These are phyloP conservation scores for Drosophila santomea DNA, from an alignment of 1,140 invertebrate genomes.

Conservation along the genomic window DNA sequence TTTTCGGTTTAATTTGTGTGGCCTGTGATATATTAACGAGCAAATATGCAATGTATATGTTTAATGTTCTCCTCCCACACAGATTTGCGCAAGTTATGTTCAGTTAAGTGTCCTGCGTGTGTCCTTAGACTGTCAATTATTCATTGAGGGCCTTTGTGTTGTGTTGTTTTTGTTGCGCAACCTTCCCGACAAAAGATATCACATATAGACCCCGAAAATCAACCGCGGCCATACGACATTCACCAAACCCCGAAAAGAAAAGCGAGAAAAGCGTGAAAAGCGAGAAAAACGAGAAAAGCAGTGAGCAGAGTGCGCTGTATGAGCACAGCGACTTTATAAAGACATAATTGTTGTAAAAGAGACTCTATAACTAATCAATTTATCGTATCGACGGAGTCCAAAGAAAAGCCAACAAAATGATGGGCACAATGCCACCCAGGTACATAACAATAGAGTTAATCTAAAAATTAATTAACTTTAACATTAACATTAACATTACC, in stretches of 20 bases:
- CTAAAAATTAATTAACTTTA: constrained; percentile 65
- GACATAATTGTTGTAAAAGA: constrained; percentile 16
- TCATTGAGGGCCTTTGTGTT: constrained; percentile 77
- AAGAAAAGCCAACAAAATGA: constrained; percentile 80
- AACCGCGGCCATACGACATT: constrained; percentile 80
- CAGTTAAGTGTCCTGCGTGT: constrained; percentile 78
- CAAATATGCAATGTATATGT: constrained; percentile 66
- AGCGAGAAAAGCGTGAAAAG: constrained; percentile 13
- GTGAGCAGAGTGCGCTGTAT: too few relatives aligned
- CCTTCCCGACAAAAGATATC: constrained; percentile 40
- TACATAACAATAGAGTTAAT: constrained; percentile 73
- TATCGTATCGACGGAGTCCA: constrained; percentile 58
- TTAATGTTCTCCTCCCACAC: constrained; percentile 57
- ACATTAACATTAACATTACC: constrained; percentile 46
- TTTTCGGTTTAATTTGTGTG: constrained; percentile 38
- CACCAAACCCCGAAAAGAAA: constrained; percentile 69
- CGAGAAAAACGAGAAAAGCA: too few relatives aligned
- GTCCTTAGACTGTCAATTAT: constrained; percentile 83
- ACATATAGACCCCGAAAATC: constrained; percentile 37
- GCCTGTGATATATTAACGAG: constrained; percentile 46
- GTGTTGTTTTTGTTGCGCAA: constrained; percentile 75
- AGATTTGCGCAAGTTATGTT: constrained; percentile 84
- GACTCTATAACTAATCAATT: constrained; percentile 46
- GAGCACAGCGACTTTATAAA: constrained; percentile 12
- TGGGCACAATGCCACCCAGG: constrained; percentile 85